Evolutionary conservation across 37 sponge, comb jelly and placozoan genomes (phyloP).

Genomic region (Axinella damicornis): DNA sequence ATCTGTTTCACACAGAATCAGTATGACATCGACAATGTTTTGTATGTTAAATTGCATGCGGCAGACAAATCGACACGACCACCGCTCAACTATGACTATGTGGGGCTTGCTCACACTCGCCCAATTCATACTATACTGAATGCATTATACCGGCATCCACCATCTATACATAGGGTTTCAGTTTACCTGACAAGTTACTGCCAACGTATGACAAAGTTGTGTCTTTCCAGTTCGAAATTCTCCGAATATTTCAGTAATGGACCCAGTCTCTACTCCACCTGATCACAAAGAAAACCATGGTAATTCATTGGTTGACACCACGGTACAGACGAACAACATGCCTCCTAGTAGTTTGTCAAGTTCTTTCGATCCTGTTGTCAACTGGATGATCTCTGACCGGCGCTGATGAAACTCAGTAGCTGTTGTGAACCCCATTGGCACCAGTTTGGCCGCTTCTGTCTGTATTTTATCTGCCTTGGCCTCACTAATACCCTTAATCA

Average conservation of each 20-base stretch:
- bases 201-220: constrained; percentile 98
- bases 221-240: constrained; percentile 99
- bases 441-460: constrained; percentile 92
- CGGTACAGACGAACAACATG: neutral
- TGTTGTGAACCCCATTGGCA: constrained; percentile 99
- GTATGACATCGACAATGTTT: too few relatives aligned
- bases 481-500: constrained; percentile 98
- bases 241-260: constrained; percentile 99
- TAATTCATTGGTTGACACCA: neutral
- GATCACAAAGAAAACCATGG: neutral
- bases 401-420: constrained; percentile 97
- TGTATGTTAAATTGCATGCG: too few relatives aligned
- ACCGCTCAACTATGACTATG: neutral
- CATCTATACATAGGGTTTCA: too few relatives aligned
- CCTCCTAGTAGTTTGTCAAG: constrained; percentile 96
- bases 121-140: too few relatives aligned
- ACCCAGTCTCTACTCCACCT: constrained; percentile 98
- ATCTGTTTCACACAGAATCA: too few relatives aligned
- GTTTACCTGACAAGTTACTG: constrained; percentile 96
- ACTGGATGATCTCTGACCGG: constrained; percentile 95
- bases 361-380: constrained; percentile 97
- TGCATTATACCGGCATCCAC: too few relatives aligned
- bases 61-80: too few relatives aligned
- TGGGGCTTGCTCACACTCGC: too few relatives aligned
- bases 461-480: constrained; percentile 98